Evolutionary conservation across 1,140 invertebrate genomes (phyloP), one percentile per base, ranked within the genome.

Genomic region (Papilio polytes): DNA sequence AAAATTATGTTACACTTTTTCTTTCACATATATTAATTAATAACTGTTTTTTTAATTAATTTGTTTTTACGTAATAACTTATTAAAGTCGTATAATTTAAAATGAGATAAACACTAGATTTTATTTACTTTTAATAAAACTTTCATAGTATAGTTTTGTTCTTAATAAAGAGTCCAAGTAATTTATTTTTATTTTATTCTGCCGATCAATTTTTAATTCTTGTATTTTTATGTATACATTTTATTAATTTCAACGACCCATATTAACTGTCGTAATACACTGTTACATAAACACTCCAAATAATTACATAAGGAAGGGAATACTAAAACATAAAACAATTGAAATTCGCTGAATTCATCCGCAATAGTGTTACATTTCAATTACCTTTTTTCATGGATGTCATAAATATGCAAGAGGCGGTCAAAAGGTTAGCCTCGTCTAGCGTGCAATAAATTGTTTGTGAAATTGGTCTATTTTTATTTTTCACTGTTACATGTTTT

Each of bases 321-420:
- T 66, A 66, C 13, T 31, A 31, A 31, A 26, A 66, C 26, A 12
- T 31, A 6, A 70, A 70, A 70, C 6, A 6, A 31, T 70, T 9
- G 22, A 13, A 26, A 31, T 31, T 18, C 63, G 6, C 26, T 70
- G 26, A 70, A 26, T 15, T 70, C 26, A 31, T 13, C 26, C 63
- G 63, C 2, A 31, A 36, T 70, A 31, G 22, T 31, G 63, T 70
- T 70, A 2, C 63, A 15, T 36, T 70, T 70, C 22, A 31, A 31
- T 70, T 31, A 70, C 18, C 63, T 70, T 31, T 70, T 66, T 70
- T 70, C 20, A 63, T 22, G 3, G 22, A 31, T 36, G 12, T 15
- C 59, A 70, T 70, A 31, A 70, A 70, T 70, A 70, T 70, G 26
- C 63, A 70, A 31, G 26, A 70, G 63, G 63, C 63, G 63, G 63